Evolutionary conservation across 2,888 invertebrate species (phyloP).

Genomic region (Drosophila antonietae): DNA sequence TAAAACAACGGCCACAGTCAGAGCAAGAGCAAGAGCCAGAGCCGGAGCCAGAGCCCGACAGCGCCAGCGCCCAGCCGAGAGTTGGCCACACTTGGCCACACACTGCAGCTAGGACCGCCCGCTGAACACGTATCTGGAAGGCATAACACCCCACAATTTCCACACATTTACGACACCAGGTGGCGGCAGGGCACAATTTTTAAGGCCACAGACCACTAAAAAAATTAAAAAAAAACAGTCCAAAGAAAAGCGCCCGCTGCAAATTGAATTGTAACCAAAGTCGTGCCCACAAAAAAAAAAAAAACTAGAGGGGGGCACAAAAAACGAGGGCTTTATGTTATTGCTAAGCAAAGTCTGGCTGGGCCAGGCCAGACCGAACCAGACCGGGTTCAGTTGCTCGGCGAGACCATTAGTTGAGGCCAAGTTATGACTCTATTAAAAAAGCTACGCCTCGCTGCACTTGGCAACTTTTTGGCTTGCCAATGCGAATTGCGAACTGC

Average conservation of each 20-base stretch:
- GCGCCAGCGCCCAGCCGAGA: constrained; percentile 1
- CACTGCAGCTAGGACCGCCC: constrained; percentile 48
- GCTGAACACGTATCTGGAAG: constrained; percentile 58
- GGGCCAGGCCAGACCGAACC: constrained; percentile 14
- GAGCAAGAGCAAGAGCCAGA: no score
- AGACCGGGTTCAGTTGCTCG: constrained; percentile 33
- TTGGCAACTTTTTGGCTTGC: constrained; percentile 56
- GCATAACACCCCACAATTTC: constrained; percentile 77
- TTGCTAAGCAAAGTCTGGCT: constrained; percentile 62
- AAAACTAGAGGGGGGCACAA: constrained; percentile 4
- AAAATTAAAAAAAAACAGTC: constrained; percentile 35
- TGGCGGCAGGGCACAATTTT: constrained; percentile 50
- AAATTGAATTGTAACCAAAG: constrained; percentile 80
- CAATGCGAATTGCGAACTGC: constrained; percentile 8
- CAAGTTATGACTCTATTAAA: constrained; percentile 79
- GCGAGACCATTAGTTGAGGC: constrained; percentile 67
- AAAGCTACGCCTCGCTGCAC: constrained; percentile 75
- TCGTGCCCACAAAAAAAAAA: constrained; percentile 45
- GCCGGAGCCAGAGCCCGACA: no score
- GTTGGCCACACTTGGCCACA: constrained; percentile 57
- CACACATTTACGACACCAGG: constrained; percentile 55
- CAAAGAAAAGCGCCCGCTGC: constrained; percentile 61
- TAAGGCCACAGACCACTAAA: constrained; percentile 51
- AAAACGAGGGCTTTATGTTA: constrained; percentile 56
- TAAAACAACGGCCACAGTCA: constrained; percentile 47